These are phyloP conservation scores for Melopsittacus undulatus DNA, from an alignment of 2,797 vertebrate species.

Conservation along the genomic window DNA sequence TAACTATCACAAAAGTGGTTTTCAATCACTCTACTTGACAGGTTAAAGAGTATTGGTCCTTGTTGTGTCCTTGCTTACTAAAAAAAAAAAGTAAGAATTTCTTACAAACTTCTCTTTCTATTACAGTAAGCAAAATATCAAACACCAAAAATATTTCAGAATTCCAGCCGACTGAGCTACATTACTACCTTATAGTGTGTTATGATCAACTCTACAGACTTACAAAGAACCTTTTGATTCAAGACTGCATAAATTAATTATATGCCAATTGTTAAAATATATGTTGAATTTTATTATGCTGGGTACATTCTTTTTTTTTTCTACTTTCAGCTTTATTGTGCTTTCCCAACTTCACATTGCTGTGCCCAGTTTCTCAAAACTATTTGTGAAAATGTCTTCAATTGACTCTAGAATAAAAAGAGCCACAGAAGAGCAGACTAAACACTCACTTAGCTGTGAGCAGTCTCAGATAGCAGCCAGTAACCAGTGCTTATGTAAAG, in stretches of 20 bases:
- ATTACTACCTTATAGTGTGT: not conserved
- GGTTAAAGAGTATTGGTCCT: not conserved
- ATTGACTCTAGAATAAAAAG: not conserved
- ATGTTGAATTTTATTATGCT: not conserved
- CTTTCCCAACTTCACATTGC: not conserved
- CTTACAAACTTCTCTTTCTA: not conserved
- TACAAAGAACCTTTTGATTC: not conserved
- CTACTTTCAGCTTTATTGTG: not conserved
- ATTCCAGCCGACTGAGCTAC: not conserved
- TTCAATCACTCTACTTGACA: not conserved
- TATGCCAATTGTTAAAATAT: not conserved
- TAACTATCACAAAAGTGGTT: not conserved
- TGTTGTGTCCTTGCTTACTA: not conserved
- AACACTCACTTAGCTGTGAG: not conserved
- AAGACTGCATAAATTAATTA: not conserved
- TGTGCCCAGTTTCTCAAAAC: not conserved
- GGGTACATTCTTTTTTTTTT: not conserved
- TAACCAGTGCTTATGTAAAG: not conserved
- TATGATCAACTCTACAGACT: not conserved
- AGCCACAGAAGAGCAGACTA: not conserved
- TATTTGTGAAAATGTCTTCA: not conserved
- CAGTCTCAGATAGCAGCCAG: not conserved
- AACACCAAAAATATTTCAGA: not conserved
- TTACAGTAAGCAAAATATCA: not conserved
- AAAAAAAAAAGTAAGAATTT: not conserved